Evolutionary conservation across 2,797 vertebrate species (phyloP), one percentile per base, ranked within the genome.

Genomic region (Pseudochirops corinnae): DNA sequence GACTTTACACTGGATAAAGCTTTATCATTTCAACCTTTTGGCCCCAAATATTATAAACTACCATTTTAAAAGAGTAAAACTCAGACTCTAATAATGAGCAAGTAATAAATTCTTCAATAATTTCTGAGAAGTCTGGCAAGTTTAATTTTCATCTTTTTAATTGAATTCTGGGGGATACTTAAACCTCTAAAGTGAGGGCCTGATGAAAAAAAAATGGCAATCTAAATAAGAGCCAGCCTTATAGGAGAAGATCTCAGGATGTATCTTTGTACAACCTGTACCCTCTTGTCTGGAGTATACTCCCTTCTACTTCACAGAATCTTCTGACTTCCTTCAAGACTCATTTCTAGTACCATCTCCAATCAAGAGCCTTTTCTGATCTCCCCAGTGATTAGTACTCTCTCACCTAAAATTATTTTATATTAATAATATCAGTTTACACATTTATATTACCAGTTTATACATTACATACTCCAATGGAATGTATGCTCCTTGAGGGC

Each of bases 101-200:
- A 74, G 62, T 74, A 74, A 74, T n/a, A 46, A 11, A 74, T 74
- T 39, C n/a, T 39, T 74, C n/a, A 82, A 26, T 46, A 39, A 74
- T 21, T 82, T 46, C 74, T 11, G n/a, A 82, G 18, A 2, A 82
- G 7, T 46, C 74, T 82, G 9, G 6, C n/a, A 46, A 82, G 39
- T 39, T 82, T 82, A 46, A 82, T 82, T 82, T 82, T 82, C 9
- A 26, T 82, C 74, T 46, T 74, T 74, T 1, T 18, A 39, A 74
- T 31, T 55, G 58, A 13, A 39, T 67, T 31, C 67, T 57, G 13
- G n/a, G 21, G 26, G 13, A 13, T 24, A 50, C 55, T 5, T 56
- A 46, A 31, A 82, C 21, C 1, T 95, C 94, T 26, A 91, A 95
- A 67, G 39, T 56, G 90, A 92, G 67, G 74, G 50, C 13, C 28